Evolutionary conservation across 2,797 vertebrate genomes (phyloP).

Genomic region (Hypotaenidia philippensis): DNA sequence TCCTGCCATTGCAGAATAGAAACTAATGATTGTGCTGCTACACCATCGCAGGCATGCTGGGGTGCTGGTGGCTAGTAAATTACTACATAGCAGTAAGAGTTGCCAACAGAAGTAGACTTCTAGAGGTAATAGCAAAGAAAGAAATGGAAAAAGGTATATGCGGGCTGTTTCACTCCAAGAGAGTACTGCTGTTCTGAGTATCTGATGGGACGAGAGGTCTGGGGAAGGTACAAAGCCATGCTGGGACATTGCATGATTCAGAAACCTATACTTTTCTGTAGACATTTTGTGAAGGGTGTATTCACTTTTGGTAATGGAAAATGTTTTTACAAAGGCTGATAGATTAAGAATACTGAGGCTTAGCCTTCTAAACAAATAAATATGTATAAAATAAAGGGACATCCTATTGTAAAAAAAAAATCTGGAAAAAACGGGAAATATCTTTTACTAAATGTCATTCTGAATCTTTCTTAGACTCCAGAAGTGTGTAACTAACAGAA

Average conservation of each 20-base stretch:
- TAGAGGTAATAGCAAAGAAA: neutral
- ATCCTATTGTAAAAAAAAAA: neutral
- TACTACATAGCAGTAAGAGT: constrained; percentile 44
- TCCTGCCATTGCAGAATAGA: constrained; percentile 76
- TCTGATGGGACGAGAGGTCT: constrained; percentile 28
- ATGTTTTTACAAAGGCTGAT: neutral
- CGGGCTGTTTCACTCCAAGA: neutral
- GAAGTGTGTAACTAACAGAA: constrained; percentile 6
- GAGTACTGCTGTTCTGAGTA: constrained; percentile 12
- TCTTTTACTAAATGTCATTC: neutral
- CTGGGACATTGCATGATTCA: neutral
- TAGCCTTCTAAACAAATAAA: neutral
- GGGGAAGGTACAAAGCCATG: neutral
- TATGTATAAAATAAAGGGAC: neutral
- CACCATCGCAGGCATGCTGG: constrained; percentile 67
- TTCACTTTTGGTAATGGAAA: neutral
- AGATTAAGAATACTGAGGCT: neutral
- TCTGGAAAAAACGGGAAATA: neutral
- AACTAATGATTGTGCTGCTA: constrained; percentile 76
- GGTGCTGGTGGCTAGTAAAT: constrained; percentile 67
- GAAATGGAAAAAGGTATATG: neutral
- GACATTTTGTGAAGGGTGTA: neutral
- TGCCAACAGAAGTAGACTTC: constrained; percentile 56
- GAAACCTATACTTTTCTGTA: neutral
- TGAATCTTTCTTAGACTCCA: neutral